Evolutionary conservation across 2,113 vertebrate genomes (phyloP), one percentile per base, ranked within the genome.

Genomic region (Haliaeetus leucogaster): DNA sequence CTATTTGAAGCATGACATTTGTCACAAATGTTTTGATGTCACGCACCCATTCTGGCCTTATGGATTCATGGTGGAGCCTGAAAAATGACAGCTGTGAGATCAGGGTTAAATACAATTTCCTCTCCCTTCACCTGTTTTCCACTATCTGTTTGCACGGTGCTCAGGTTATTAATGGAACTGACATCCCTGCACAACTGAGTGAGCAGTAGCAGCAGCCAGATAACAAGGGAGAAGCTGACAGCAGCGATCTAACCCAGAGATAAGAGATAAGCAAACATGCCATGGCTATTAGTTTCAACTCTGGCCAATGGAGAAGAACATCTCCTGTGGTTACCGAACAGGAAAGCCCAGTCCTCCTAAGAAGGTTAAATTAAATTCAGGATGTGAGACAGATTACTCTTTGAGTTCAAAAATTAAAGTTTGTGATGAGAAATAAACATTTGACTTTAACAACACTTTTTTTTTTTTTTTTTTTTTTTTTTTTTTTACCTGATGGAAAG

Each of bases 121-220:
- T 97, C 86, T 97, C 91, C 89, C 93, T 97, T 97, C 92, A 95
- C 97, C 96, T 94, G 68, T 97, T 94, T 88, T 95, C 94, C 80
- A 87, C 97, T 98, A 83, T 96, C 96, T 97, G 96, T 97, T 97
- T 98, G 95, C 93, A 91, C 4, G 3, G 94, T 85, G 91, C 91
- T 89, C 42, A 29, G 96, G 94, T 98, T 98, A 98, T 98, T 98
- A 98, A 98, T 98, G 98, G 96, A 98, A 97, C 97, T 98, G 98
- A 98, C 98, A 98, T 97, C 95, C 86, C 94, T 77, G 29, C 97
- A 97, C 98, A 98, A 98, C 96, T 97, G 97, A 98, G 95, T 96
- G 96, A 98, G 95, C 97, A 97, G 96, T 94, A 96, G 96, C 94
- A 97, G 96, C 94, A 97, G 95, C 84, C 93, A 97, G 98, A 98